A percentile compares a stretch with the other conserved stretches of the same genome.
Evolutionary conservation across 2,113 vertebrate genomes (phyloP).

Genomic region (Campylorhamphus procurvoides): DNA sequence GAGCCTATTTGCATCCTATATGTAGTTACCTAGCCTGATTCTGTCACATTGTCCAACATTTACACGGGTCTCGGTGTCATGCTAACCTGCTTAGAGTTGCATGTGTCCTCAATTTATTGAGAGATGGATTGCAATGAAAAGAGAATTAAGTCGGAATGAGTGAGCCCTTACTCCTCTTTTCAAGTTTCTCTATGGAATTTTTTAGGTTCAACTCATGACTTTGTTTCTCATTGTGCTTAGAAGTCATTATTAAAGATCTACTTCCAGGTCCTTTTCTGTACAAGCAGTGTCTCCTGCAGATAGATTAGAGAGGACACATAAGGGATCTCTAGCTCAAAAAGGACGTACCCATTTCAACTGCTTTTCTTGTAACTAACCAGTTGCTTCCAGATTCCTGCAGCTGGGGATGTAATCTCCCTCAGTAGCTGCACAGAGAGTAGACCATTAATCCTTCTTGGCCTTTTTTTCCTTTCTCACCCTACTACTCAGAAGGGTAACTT

Average conservation of each 20-base stretch:
- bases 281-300: background rate
- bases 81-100: background rate
- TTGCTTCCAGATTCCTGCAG: background rate
- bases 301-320: background rate
- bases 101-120: background rate
- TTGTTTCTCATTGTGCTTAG: background rate
- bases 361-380: background rate
- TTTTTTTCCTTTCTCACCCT: conserved; percentile 36
- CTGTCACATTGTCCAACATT: background rate
- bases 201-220: background rate
- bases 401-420: background rate
- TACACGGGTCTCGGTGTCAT: background rate
- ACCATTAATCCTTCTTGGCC: conserved; percentile 44
- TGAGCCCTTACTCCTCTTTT: background rate
- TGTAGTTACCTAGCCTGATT: background rate
- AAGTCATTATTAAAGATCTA: background rate
- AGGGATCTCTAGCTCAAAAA: background rate
- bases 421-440: background rate
- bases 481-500: conserved; percentile 62
- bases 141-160: background rate
- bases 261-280: background rate
- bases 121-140: background rate
- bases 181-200: background rate
- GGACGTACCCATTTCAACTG: background rate
- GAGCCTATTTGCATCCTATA: background rate